Evolutionary conservation across 2,113 vertebrate species (phyloP).

Genomic region (Acanthisitta chloris): DNA sequence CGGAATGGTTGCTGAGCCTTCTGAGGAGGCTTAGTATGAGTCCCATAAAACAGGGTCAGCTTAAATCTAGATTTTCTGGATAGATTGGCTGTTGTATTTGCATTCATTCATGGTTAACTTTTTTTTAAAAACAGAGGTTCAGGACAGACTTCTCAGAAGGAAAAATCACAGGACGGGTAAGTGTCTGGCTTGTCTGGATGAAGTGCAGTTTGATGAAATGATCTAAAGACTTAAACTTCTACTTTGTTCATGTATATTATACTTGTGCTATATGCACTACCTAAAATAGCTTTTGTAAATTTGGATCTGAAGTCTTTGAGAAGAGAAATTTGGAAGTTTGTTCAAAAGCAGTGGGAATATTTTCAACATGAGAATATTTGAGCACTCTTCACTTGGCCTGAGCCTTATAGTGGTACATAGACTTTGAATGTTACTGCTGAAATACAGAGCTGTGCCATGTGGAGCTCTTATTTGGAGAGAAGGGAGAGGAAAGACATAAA

Average conservation of each 20-base stretch:
- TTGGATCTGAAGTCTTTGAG: neutral
- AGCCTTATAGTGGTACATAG: neutral
- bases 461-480: neutral
- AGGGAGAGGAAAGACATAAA: neutral
- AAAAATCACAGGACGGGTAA: slow-evolving; percentile 97
- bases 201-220: neutral
- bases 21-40: neutral
- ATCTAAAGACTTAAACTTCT: neutral
- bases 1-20: neutral
- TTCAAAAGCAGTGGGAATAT: neutral
- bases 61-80: neutral
- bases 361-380: neutral
- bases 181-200: slow-evolving; percentile 60
- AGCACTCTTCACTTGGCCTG: neutral
- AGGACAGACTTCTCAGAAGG: slow-evolving; percentile 98
- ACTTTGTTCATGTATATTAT: neutral
- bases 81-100: neutral
- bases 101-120: slow-evolving; percentile 10
- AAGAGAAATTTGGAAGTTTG: neutral
- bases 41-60: neutral
- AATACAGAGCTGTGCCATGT: neutral
- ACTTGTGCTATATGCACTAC: neutral
- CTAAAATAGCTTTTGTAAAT: neutral
- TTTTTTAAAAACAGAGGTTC: slow-evolving; percentile 85
- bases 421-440: neutral